Conservation (phyloP, 2,797 vertebrate species). For the Urocyon cinereoargenteus region DNA sequence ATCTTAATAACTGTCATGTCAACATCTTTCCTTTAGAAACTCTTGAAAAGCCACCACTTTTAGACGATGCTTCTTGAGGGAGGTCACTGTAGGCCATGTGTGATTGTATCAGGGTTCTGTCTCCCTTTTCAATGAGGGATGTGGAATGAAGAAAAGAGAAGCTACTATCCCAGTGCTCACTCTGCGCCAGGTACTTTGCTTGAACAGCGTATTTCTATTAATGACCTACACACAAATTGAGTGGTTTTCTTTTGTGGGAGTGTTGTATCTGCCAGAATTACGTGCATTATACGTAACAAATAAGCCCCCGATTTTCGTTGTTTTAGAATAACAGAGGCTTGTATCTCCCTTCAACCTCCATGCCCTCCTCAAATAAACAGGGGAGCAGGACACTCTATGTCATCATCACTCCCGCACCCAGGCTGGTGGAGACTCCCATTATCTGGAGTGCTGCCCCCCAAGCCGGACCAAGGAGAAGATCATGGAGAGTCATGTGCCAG, state of each 20-base stretch:
- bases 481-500: neutral
- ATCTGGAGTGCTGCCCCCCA: neutral
- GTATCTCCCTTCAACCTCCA: neutral
- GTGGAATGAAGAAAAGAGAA: neutral
- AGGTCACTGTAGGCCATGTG: neutral
- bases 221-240: neutral
- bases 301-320: neutral
- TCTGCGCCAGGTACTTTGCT: neutral
- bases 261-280: neutral
- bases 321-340: neutral
- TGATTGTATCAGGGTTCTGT: neutral
- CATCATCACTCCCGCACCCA: neutral
- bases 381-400: too few relatives aligned
- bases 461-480: neutral
- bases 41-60: neutral
- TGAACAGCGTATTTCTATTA: neutral
- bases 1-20: neutral
- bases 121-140: neutral
- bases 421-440: neutral
- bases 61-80: neutral
- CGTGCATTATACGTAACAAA: neutral
- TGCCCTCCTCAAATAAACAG: neutral
- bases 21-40: slow-evolving; percentile 8
- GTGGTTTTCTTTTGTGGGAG: neutral
- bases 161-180: neutral